Evolutionary conservation across 2,113 vertebrate genomes (phyloP).

Genomic region (Uropsilus gracilis): DNA sequence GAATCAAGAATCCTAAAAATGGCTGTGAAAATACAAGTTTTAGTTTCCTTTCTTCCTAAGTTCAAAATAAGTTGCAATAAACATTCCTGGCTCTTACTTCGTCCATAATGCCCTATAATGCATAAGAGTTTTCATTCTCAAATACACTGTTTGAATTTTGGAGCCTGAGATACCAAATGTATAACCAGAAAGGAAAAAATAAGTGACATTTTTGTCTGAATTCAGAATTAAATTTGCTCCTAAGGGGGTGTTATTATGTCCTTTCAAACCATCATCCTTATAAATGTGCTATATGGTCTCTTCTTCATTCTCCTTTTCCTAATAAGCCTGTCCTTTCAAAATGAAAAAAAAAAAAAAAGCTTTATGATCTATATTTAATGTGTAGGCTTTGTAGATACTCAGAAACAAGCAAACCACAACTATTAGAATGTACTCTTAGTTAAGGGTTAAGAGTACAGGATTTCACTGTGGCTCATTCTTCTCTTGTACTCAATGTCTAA

Average conservation of each 20-base stretch:
- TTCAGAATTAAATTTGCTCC: slow-evolving; percentile 5
- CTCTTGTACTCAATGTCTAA: background rate
- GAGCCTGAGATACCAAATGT: background rate
- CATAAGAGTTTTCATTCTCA: slow-evolving; percentile 25
- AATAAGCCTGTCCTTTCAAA: too few relatives aligned
- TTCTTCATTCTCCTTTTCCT: too few relatives aligned
- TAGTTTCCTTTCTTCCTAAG: background rate
- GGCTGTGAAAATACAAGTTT: background rate
- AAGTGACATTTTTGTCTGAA: background rate
- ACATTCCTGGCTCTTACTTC: background rate
- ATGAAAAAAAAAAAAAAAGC: too few relatives aligned
- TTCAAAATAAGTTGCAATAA: slow-evolving; percentile 23
- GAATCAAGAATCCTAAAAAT: background rate
- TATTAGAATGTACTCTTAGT: background rate
- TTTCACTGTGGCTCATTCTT: background rate
- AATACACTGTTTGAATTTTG: background rate
- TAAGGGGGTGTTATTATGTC: background rate
- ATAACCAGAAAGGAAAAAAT: background rate
- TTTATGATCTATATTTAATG: background rate
- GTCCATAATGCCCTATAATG: background rate
- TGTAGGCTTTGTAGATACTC: background rate
- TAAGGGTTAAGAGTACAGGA: background rate
- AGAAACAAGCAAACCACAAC: background rate
- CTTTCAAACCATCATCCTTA: background rate
- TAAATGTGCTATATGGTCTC: background rate